A percentile compares a stretch with the other conserved stretches of the same genome.
Evolutionary conservation across 2,797 vertebrate species (phyloP).

Genomic region (Sternarchorhynchus goeldii): DNA sequence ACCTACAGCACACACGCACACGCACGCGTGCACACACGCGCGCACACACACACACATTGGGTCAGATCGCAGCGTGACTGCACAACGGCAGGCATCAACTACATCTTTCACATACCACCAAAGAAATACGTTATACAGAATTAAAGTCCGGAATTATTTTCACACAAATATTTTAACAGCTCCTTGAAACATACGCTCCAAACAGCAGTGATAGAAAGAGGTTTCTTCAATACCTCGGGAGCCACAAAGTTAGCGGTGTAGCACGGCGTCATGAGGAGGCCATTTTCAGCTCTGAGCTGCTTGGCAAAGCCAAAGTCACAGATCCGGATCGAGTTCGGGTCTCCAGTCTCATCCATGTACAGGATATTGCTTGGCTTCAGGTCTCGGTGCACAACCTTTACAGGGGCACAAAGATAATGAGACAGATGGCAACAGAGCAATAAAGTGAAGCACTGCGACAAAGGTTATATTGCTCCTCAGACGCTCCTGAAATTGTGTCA

Average conservation of each 20-base stretch:
- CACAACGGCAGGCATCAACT: neutral
- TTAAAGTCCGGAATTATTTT: no score
- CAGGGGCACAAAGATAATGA: neutral
- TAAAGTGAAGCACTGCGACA: no score
- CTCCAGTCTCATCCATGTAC: constrained; percentile 89
- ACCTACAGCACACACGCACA: constrained; percentile 72
- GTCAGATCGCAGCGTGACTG: constrained; percentile 16
- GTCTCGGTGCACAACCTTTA: constrained; percentile 93
- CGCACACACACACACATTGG: neutral
- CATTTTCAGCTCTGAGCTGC: constrained; percentile 92
- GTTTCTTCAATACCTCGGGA: constrained; percentile 81
- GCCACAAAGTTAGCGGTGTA: constrained; percentile 97
- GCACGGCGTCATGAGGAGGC: constrained; percentile 95
- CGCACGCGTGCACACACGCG: neutral
- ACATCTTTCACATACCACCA: neutral
- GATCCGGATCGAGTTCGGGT: constrained; percentile 90
- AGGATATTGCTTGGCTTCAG: constrained; percentile 95
- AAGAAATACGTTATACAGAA: no score
- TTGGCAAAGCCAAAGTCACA: constrained; percentile 95
- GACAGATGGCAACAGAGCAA: no score
- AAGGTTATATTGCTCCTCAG: no score
- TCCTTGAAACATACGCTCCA: neutral
- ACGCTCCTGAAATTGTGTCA: no score
- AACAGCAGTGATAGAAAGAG: neutral
- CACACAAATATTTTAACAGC: no score